Evolutionary conservation across 2,888 invertebrate genomes (phyloP).

Genomic region (Philhelius pedissequus): DNA sequence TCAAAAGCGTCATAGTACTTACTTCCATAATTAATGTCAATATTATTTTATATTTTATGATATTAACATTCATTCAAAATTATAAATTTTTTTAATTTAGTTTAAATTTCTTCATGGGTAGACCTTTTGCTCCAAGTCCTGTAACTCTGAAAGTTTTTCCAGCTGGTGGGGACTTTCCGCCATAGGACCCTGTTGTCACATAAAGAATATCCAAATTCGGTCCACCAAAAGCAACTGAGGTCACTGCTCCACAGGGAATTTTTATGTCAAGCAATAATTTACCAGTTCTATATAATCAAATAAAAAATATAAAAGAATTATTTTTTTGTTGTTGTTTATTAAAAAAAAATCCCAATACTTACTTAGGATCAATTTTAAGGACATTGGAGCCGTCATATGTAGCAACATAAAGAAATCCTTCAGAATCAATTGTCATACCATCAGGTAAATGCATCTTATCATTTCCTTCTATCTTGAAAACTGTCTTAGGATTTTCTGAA

Average conservation of each 20-base stretch:
- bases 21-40: too few species aligned
- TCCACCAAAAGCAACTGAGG: constrained; percentile 88
- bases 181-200: constrained; percentile 83
- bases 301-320: background rate
- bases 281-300: constrained; percentile 77
- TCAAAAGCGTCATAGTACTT: too few species aligned
- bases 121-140: constrained; percentile 81
- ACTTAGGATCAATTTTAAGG: constrained; percentile 77
- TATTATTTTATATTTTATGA: too few species aligned
- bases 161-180: constrained; percentile 77
- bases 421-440: constrained; percentile 89
- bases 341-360: constrained; percentile 59
- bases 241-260: constrained; percentile 85
- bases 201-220: constrained; percentile 83
- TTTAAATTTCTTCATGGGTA: constrained; percentile 73
- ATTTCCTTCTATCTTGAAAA: constrained; percentile 81
- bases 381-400: constrained; percentile 85
- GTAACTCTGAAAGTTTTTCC: constrained; percentile 83
- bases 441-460: constrained; percentile 81
- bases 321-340: background rate
- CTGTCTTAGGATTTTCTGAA: constrained; percentile 80
- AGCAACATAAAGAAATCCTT: constrained; percentile 89
- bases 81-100: background rate
- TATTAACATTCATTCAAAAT: background rate
- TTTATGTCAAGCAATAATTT: constrained; percentile 81